A percentile compares a stretch with the other conserved stretches of the same genome.
phyloP scores from a whole-genome alignment of 2,888 invertebrate species.

The Hemaris fuciformis region DNA sequence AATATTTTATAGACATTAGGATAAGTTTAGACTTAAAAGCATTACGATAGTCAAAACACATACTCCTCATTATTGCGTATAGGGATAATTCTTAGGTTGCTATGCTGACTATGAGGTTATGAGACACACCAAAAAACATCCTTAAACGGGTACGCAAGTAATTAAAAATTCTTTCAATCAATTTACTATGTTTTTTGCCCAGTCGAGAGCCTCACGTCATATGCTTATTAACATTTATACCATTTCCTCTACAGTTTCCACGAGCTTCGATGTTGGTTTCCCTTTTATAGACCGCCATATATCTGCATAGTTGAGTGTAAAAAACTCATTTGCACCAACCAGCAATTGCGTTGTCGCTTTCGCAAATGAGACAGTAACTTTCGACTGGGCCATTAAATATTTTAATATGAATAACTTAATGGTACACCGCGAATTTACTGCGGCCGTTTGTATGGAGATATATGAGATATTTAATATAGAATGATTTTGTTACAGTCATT shows the following conservation, averaged over 20 bases:
- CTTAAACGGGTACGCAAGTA: no score
- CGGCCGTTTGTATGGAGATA: not conserved
- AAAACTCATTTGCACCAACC: conserved; percentile 6
- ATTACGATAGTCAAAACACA: no score
- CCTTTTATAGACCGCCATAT: conserved; percentile 1
- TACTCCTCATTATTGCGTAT: no score
- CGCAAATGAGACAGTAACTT: conserved; percentile 2
- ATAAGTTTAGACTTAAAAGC: no score
- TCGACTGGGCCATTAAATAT: conserved; percentile 16
- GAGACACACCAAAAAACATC: no score
- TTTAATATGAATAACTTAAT: conserved; percentile 16
- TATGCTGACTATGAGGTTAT: no score
- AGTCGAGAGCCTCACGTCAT: no score
- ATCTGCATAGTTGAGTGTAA: conserved; percentile 3
- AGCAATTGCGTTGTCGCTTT: conserved; percentile 5
- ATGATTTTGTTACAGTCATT: not conserved
- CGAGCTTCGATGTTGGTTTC: not conserved
- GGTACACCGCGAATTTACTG: conserved; percentile 2
- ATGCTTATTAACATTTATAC: no score
- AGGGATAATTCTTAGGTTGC: no score
- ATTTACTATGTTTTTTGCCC: no score
- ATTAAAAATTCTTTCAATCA: no score
- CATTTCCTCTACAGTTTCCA: not conserved
- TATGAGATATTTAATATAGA: not conserved
- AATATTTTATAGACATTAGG: no score